Percentiles rank a stretch among this genome's conserved stretches.
Conservation (phyloP, 2,113 vertebrate genomes). For the Oreocharis arfaki region DNA sequence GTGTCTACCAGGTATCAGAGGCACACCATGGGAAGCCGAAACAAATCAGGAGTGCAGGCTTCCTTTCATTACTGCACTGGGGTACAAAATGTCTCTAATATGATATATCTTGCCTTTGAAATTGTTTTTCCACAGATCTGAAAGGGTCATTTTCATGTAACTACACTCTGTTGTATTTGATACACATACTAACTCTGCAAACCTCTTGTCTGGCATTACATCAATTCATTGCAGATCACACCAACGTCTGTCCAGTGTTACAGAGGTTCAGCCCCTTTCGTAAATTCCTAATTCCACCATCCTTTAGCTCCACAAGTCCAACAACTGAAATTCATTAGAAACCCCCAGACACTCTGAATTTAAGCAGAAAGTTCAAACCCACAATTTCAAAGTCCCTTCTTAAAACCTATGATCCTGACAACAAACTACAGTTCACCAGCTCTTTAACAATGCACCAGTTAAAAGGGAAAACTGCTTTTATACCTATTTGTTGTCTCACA, state of each 20-base stretch:
- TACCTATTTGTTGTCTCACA: not conserved
- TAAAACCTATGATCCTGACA: not conserved
- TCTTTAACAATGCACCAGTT: not conserved
- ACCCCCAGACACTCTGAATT: not conserved
- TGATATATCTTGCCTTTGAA: not conserved
- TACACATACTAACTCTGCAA: not conserved
- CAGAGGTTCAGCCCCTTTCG: not conserved
- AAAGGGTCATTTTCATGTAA: not conserved
- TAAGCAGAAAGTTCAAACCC: not conserved
- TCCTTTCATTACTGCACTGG: not conserved
- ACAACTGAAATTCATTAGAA: not conserved
- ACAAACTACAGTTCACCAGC: not conserved
- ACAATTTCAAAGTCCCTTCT: not conserved
- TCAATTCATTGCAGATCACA: not conserved
- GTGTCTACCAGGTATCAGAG: not conserved
- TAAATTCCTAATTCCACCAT: not conserved
- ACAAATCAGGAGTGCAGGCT: not conserved
- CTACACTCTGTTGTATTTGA: not conserved
- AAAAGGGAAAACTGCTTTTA: not conserved
- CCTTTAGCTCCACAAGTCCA: not conserved
- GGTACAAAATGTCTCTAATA: not conserved
- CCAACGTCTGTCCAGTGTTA: rapidly evolving
- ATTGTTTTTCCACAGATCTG: not conserved
- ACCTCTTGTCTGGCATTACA: not conserved
- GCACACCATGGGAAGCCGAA: not conserved